Evolutionary conservation across 2,113 vertebrate genomes (phyloP).

Genomic region (Alectura lathami): DNA sequence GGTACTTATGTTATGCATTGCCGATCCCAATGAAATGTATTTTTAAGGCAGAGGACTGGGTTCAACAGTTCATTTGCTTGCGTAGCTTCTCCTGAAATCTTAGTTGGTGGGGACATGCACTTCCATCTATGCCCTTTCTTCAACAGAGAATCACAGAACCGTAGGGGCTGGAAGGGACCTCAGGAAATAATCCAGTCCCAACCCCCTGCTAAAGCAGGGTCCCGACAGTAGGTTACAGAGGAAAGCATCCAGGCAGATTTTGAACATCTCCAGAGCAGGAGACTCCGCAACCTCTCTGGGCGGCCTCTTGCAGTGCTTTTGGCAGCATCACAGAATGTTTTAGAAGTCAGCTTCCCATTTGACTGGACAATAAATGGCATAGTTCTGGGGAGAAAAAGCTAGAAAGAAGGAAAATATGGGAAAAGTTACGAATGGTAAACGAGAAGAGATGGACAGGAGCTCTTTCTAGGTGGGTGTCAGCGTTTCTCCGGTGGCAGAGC

Average conservation of each 20-base stretch:
- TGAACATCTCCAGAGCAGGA: too few relatives aligned
- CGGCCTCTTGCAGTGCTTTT: too few relatives aligned
- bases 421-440: neutral
- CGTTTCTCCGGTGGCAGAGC: neutral
- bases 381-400: neutral
- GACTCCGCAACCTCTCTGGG: too few relatives aligned
- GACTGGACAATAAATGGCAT: neutral
- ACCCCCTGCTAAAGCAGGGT: too few relatives aligned
- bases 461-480: neutral
- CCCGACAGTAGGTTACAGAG: too few relatives aligned
- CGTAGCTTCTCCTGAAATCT: constrained; percentile 13
- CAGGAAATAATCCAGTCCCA: too few relatives aligned
- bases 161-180: too few relatives aligned
- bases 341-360: constrained; percentile 44
- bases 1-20: constrained; percentile 18
- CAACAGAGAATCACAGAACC: too few relatives aligned
- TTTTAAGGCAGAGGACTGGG: constrained; percentile 63
- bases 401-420: neutral
- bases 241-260: too few relatives aligned
- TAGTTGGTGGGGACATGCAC: neutral
- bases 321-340: constrained; percentile 2
- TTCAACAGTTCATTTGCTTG: constrained; percentile 56
- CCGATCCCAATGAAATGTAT: constrained; percentile 47
- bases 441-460: neutral
- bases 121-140: neutral